Conservation (phyloP, 1,140 invertebrate species). For the Chymomyza costata region DNA sequence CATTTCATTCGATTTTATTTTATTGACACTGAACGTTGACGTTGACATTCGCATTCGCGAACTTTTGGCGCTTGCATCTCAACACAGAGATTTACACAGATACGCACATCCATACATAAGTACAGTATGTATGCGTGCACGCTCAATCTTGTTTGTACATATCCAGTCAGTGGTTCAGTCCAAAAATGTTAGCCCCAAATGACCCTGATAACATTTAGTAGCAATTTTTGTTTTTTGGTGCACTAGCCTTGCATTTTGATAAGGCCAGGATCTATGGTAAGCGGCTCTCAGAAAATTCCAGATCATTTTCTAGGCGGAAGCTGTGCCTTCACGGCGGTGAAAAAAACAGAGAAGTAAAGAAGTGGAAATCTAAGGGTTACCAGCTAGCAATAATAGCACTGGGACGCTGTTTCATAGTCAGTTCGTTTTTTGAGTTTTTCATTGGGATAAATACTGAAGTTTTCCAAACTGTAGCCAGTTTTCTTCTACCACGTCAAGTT, state of each 20-base stretch:
- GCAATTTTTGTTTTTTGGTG: conserved; percentile 1
- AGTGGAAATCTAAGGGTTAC: too few species aligned
- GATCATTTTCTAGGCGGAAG: too few species aligned
- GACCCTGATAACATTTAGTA: conserved; percentile 23
- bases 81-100: too few species aligned
- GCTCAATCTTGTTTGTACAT: neutral
- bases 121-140: neutral
- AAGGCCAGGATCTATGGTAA: conserved; percentile 8
- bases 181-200: conserved; percentile 16
- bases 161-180: neutral
- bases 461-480: too few species aligned
- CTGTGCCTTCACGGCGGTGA: too few species aligned
- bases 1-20: conserved; percentile 47
- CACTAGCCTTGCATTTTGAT: conserved; percentile 27
- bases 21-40: conserved; percentile 53
- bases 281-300: conserved; percentile 15
- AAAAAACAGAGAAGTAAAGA: too few species aligned
- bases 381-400: too few species aligned
- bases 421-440: too few species aligned
- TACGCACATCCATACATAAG: neutral
- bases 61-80: too few species aligned
- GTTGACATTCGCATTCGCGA: conserved; percentile 33
- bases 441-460: too few species aligned
- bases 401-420: too few species aligned
- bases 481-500: too few species aligned